A percentile compares a stretch with the other conserved stretches of the same genome.
Evolutionary conservation across 92 coral and sea anemone genomes (phyloP).

Genomic region (Epizoanthus stellaris): DNA sequence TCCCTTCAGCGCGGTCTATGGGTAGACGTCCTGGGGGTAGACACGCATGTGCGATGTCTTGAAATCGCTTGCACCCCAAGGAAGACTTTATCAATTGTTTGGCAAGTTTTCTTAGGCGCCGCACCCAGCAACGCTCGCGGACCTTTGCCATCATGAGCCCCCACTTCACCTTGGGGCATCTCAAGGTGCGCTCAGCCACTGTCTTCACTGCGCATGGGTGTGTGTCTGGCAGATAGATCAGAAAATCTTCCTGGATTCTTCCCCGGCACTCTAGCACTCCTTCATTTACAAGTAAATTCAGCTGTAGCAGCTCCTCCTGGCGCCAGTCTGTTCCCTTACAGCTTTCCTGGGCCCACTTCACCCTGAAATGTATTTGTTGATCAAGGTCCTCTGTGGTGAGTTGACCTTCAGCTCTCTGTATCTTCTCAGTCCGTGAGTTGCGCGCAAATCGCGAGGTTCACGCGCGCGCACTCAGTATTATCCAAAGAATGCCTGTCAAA

Average conservation of each 20-base stretch:
- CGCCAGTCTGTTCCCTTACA: too few relatives aligned
- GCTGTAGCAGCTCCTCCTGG: too few relatives aligned
- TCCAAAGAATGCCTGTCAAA: too few relatives aligned
- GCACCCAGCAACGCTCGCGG: conserved; percentile 41
- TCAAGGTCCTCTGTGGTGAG: too few relatives aligned
- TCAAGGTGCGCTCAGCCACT: conserved; percentile 40
- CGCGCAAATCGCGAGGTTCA: too few relatives aligned
- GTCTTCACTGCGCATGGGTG: conserved; percentile 16
- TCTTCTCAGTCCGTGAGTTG: too few relatives aligned
- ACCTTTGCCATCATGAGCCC: conserved; percentile 54
- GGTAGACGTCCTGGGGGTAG: conserved; percentile 57
- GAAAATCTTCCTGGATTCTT: conserved; percentile 30
- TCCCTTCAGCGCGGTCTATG: conserved; percentile 41
- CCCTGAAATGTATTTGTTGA: conserved; percentile 31
- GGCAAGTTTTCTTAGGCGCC: conserved; percentile 24
- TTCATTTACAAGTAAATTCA: background rate
- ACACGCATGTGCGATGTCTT: conserved; percentile 12
- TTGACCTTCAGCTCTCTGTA: too few relatives aligned
- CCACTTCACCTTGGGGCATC: conserved; percentile 50
- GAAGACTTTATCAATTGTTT: conserved; percentile 42
- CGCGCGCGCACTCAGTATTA: too few relatives aligned
- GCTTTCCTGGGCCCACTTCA: conserved; percentile 22
- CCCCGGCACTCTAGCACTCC: conserved; percentile 38
- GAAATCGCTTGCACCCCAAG: conserved; percentile 39
- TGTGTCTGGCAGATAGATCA: conserved; percentile 27